Base-by-base conservation (phyloP, 2,888 invertebrate genomes). In the Pimpla rufipes region DNA sequence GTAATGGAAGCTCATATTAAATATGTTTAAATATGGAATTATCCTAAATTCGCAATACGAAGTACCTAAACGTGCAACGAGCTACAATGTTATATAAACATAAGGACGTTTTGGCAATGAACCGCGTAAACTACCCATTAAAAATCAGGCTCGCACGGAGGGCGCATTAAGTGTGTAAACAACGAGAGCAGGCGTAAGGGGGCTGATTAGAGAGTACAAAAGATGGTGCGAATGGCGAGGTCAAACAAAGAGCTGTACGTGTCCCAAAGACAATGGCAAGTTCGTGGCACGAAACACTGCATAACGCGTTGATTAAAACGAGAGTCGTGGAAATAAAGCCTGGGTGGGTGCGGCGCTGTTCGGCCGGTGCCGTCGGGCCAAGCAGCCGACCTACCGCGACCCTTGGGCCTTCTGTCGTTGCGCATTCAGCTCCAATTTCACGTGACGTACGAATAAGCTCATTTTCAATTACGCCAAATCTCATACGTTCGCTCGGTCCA, bases 271-370 rank as follows among this genome's bases (percentile, higher is more conserved):
- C 91, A 92, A 91, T 91, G 85, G 82, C 67, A 21, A 79, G 62
- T 71, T 13, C 57, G 55, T 68, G 83, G 1, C 77, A 88, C n/a
- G 89, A 88, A 88, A 87, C 85, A 86, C 87, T 85, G 85, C 87
- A 87, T 86, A 81, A 84, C 87, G 90, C 81, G 85, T 90, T 92
- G 90, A 92, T 92, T 92, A 92, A 91, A 91, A 89, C 87, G 88
- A 90, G 91, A 92, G 91, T 91, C 90, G 88, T 87, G 88, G 89
- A 91, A 90, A 90, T 91, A 91, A 83, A 84, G 67, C 78, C 66
- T 11, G 62, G n/a, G 40, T 18, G 42, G 66, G 74, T 55, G 52
- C 45, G 73, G 55, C 23, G 75, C 45, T 64, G 77, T 68, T 74
- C 70, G n/a, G n/a, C n/a, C n/a, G n/a, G n/a, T 64, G 70, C 47